Base-by-base conservation (phyloP, 1,140 invertebrate genomes). In the Ditylenchus dipsaci region DNA sequence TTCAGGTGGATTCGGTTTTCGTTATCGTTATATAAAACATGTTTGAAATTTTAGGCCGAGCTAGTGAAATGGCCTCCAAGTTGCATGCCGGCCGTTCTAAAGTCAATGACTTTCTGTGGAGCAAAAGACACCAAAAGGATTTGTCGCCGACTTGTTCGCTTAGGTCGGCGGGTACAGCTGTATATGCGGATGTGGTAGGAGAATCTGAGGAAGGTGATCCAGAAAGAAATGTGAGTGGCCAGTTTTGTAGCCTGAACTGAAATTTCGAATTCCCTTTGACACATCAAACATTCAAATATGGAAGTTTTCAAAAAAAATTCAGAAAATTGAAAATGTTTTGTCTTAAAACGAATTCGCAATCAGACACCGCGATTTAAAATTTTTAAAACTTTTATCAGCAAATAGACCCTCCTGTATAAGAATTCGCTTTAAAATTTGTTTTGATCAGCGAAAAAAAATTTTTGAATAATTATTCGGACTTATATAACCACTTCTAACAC, bases 21-120 rank as follows among this genome's bases (percentile, higher is more conserved):
- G n/a, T 9, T 23, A 45, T 33, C 26, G 11, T 62, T 62, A 1
- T 62, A 11, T 1, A 62, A 45, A 19, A 19, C 17, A 45, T 42
- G 29, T 19, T 53, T 19, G 23, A 19, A 53, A 11, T 7, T 53
- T 53, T 71, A 45, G 69, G 62, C n/a, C 43, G 60, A 62, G 72
- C 72, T 19, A 70, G 61, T 43, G 72, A 69, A 63, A 75, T 73
- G 72, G 72, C 72, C 21, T 19, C 19, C 19, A 76, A 72, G 21
- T 33, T 67, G 26, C 38, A 72, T 33, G 67, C 70, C 9, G 63
- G 71, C 3, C 42, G 57, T 23, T 29, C 71, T n/a, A 63, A 38
- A 58, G n/a, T 73, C 19, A 74, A 74, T 23, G 72, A 73, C 21
- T 70, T 73, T 23, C 33, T 76, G 30, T 70, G 63, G 73, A 73